Evolutionary conservation across 2,888 invertebrate genomes (phyloP).

Genomic region (Tenthredo mesomela): DNA sequence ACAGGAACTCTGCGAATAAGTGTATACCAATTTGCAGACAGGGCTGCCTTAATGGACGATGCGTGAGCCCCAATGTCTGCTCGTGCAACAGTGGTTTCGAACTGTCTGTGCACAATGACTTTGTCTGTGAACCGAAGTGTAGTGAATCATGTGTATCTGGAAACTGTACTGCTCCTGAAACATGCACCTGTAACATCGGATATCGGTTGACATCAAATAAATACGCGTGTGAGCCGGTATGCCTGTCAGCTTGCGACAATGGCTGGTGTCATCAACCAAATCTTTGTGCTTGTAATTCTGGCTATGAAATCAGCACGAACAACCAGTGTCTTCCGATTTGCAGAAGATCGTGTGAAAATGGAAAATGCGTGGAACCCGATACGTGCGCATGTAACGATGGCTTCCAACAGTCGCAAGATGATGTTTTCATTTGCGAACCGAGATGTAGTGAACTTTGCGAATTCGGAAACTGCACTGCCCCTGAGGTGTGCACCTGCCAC

Average conservation of each 20-base stretch:
- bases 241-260: conserved; percentile 86
- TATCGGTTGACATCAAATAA: conserved; percentile 69
- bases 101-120: conserved; percentile 44
- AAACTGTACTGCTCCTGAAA: conserved; percentile 77
- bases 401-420: background rate
- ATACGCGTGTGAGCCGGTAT: conserved; percentile 81
- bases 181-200: conserved; percentile 79
- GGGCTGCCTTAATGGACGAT: conserved; percentile 69
- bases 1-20: conserved; percentile 63
- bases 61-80: conserved; percentile 68
- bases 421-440: conserved; percentile 58
- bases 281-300: conserved; percentile 86
- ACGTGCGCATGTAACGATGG: background rate
- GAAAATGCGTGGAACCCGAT: conserved; percentile 79
- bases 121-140: conserved; percentile 68
- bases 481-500: conserved; percentile 75
- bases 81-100: conserved; percentile 62
- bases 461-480: conserved; percentile 76
- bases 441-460: conserved; percentile 75
- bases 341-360: conserved; percentile 70
- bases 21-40: conserved; percentile 72
- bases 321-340: conserved; percentile 1
- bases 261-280: conserved; percentile 88
- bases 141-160: conserved; percentile 76
- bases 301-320: conserved; percentile 79